Evolutionary conservation across 2,113 vertebrate genomes (phyloP).

Genomic region (Falcunculus frontatus): DNA sequence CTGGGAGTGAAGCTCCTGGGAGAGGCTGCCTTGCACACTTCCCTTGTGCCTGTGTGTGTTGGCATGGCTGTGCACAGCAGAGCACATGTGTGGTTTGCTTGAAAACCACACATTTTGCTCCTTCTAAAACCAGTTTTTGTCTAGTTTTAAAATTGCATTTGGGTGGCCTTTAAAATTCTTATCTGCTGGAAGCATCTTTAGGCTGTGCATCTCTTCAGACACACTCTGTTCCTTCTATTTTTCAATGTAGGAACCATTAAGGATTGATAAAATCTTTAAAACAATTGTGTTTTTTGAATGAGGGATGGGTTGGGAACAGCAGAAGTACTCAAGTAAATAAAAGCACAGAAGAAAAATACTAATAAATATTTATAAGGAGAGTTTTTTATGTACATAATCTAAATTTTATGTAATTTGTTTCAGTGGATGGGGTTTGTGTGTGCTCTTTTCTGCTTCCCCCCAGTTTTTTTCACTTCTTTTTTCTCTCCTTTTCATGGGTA

Average conservation of each 20-base stretch:
- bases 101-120: not conserved
- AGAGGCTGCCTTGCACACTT: not conserved
- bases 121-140: not conserved
- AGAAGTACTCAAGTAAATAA: not conserved
- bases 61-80: not conserved
- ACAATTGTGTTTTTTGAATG: not conserved
- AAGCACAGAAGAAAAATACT: not conserved
- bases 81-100: not conserved
- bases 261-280: not conserved
- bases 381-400: not conserved
- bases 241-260: not conserved
- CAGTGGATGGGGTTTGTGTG: not conserved
- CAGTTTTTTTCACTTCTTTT: not conserved
- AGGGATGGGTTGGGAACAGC: not conserved
- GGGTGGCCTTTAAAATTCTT: not conserved
- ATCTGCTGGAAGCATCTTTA: not conserved
- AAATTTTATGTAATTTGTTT: not conserved
- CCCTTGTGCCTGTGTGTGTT: fast-evolving
- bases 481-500: not conserved
- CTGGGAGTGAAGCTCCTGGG: not conserved
- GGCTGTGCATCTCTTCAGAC: not conserved
- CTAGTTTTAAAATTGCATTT: not conserved
- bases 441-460: not conserved
- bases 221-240: not conserved
- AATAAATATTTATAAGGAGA: conserved; percentile 29